A percentile compares a stretch with the other conserved stretches of the same genome.
Conservation (phyloP, 2,797 vertebrate species). For the Pseudochirops cupreus region DNA sequence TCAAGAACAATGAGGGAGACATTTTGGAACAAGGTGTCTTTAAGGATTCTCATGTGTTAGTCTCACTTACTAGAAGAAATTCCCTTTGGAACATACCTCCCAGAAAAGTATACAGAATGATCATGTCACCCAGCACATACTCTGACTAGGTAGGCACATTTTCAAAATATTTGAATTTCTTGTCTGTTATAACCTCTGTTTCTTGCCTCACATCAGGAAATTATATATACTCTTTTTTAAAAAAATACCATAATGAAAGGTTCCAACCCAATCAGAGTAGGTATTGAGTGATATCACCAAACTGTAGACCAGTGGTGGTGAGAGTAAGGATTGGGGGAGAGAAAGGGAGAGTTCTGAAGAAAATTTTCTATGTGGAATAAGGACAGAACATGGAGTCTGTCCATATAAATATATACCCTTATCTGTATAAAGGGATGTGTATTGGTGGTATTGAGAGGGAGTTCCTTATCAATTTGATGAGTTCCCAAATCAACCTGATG, state of each 20-base stretch:
- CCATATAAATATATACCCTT: background rate
- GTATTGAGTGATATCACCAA: background rate
- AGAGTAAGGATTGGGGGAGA: background rate
- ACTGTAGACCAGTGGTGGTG: background rate
- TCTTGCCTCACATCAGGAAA: background rate
- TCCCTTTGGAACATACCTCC: background rate
- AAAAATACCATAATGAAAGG: background rate
- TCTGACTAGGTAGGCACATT: background rate
- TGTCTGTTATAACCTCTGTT: background rate
- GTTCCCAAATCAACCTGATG: background rate
- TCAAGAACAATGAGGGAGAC: background rate
- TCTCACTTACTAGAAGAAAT: background rate
- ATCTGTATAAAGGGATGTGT: background rate
- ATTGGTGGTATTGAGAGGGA: background rate
- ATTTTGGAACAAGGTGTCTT: background rate
- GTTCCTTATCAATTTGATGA: background rate
- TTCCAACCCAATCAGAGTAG: background rate
- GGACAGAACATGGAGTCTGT: background rate
- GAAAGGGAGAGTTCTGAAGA: background rate
- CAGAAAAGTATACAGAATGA: background rate
- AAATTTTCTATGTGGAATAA: background rate
- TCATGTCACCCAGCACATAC: background rate
- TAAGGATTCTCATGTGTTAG: background rate
- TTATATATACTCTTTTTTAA: background rate
- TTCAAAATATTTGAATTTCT: background rate